A percentile compares a stretch with the other conserved stretches of the same genome.
phyloP scores from a whole-genome alignment of 2,888 invertebrate species.

The Poecilobothrus nobilitatus region DNA sequence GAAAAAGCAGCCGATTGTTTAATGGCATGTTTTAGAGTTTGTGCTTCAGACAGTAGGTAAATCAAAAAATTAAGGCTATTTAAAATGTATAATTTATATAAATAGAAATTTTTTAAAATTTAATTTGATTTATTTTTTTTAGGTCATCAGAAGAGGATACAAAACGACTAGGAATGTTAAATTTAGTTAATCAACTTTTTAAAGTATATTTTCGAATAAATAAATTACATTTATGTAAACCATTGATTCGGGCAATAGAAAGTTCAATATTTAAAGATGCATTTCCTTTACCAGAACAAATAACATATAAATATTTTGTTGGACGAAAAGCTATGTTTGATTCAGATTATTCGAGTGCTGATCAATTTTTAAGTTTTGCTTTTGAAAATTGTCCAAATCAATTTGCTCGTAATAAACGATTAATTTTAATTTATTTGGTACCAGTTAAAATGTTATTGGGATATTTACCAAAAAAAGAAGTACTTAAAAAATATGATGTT shows the following conservation, averaged over 20 bases:
- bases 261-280: slow-evolving; percentile 81
- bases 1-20: slow-evolving; percentile 91
- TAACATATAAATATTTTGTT: slow-evolving; percentile 95
- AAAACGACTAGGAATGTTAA: slow-evolving; percentile 92
- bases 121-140: no score
- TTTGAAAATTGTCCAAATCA: slow-evolving; percentile 81
- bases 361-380: slow-evolving; percentile 85
- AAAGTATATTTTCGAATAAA: slow-evolving; percentile 90
- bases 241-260: slow-evolving; percentile 92
- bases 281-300: slow-evolving; percentile 85
- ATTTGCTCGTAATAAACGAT: slow-evolving; percentile 75
- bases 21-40: slow-evolving; percentile 88
- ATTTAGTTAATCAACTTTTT: slow-evolving; percentile 92
- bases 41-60: slow-evolving; percentile 81
- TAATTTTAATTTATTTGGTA: slow-evolving; percentile 89
- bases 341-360: slow-evolving; percentile 88
- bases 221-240: slow-evolving; percentile 81
- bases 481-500: slow-evolving; percentile 83
- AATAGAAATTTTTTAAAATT: neutral
- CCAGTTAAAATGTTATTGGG: slow-evolving; percentile 97
- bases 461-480: slow-evolving; percentile 74
- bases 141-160: slow-evolving; percentile 78
- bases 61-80: neutral
- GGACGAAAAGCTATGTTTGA: slow-evolving; percentile 98
- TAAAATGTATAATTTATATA: neutral